phyloP scores from a whole-genome alignment of 1,140 invertebrate species.

The Pristionchus pacificus region DNA sequence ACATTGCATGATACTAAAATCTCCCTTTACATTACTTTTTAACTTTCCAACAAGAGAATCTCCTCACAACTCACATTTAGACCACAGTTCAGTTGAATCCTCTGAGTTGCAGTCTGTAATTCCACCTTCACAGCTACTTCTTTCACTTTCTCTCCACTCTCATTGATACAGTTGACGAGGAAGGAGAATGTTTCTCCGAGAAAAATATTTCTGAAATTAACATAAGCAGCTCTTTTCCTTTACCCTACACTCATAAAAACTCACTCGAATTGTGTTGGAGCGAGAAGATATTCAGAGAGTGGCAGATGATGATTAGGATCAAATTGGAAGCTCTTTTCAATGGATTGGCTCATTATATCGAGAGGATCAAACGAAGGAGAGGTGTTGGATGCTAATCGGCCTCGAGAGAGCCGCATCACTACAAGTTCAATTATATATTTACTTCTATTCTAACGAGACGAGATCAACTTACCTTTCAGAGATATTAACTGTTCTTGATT shows the following conservation, averaged over 20 bases:
- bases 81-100: slow-evolving; percentile 2
- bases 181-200: slow-evolving; percentile 94
- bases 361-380: slow-evolving; percentile 76
- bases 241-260: slow-evolving; percentile 22
- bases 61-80: no score
- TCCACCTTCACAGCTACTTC: slow-evolving; percentile 62
- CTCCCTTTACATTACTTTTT: background rate
- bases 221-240: slow-evolving; percentile 10
- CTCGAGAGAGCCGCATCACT: slow-evolving; percentile 90
- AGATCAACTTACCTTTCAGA: slow-evolving; percentile 22
- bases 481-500: slow-evolving; percentile 19
- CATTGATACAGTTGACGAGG: slow-evolving; percentile 93
- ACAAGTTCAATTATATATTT: slow-evolving; percentile 21
- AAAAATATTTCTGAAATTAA: slow-evolving; percentile 71
- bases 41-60: background rate
- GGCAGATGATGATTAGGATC: slow-evolving; percentile 60
- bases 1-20: background rate
- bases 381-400: slow-evolving; percentile 73
- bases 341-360: slow-evolving; percentile 67
- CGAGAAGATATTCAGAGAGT: slow-evolving; percentile 78
- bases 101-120: background rate
- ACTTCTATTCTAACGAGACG: background rate
- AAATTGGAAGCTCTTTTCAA: background rate
- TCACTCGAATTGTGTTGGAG: slow-evolving; percentile 92
- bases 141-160: slow-evolving; percentile 69